Percentiles rank a stretch among this genome's conserved stretches.
Evolutionary conservation across 2,888 invertebrate genomes (phyloP).

Genomic region (Lithosia quadra): DNA sequence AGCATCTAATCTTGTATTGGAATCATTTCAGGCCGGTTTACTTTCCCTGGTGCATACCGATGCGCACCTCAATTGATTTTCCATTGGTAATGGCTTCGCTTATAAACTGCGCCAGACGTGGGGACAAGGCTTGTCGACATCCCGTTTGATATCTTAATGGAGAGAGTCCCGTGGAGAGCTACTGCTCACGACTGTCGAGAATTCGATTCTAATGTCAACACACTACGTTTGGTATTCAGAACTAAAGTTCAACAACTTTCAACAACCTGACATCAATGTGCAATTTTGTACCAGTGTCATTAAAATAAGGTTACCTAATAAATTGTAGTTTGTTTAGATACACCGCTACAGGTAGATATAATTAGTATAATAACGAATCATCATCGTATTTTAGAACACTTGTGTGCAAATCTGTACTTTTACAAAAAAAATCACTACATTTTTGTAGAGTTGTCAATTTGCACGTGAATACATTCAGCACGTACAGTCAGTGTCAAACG

Average conservation of each 20-base stretch:
- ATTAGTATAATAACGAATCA: too few relatives aligned
- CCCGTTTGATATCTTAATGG: conserved; percentile 59
- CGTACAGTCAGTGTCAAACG: conserved; percentile 41
- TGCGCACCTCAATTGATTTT: conserved; percentile 58
- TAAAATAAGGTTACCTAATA: background rate
- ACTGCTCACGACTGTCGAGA: conserved; percentile 53
- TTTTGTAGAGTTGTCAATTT: too few relatives aligned
- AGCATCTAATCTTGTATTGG: conserved; percentile 43
- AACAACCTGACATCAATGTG: conserved; percentile 19
- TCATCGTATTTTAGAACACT: too few relatives aligned
- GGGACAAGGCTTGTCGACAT: conserved; percentile 51
- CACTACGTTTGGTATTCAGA: conserved; percentile 35
- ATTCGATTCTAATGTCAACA: conserved; percentile 53
- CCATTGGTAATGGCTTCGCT: conserved; percentile 48
- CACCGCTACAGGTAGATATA: too few relatives aligned
- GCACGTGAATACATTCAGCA: too few relatives aligned
- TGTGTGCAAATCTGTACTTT: too few relatives aligned
- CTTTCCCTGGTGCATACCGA: conserved; percentile 55
- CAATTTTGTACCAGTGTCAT: conserved; percentile 9
- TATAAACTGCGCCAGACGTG: conserved; percentile 48
- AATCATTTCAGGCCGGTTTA: conserved; percentile 46
- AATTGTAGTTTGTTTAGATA: background rate
- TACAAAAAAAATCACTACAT: too few relatives aligned
- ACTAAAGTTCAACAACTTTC: conserved; percentile 50
- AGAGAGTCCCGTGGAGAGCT: conserved; percentile 45